Conservation (phyloP, 2,797 vertebrate species). For the Smutsia gigantea region DNA sequence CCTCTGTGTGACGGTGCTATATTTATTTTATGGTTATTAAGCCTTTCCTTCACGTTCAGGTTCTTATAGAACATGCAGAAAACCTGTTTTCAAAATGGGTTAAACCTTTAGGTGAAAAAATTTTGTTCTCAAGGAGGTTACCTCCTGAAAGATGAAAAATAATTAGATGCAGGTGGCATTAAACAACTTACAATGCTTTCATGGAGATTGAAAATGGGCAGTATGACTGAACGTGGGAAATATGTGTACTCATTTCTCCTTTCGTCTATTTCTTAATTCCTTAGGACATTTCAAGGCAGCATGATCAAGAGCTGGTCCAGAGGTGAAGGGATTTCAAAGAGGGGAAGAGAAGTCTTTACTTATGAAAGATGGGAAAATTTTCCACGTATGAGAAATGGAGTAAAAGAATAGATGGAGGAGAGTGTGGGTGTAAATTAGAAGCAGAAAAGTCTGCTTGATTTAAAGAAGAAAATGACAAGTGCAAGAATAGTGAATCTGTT, state of each 20-base stretch:
- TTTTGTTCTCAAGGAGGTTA: background rate
- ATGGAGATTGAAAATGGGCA: background rate
- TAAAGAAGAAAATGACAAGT: slow-evolving; percentile 61
- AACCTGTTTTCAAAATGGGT: slow-evolving; percentile 43
- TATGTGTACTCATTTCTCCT: background rate
- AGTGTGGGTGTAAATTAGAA: slow-evolving; percentile 38
- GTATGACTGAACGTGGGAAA: background rate
- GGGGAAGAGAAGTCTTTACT: background rate
- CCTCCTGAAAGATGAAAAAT: background rate
- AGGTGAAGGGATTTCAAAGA: slow-evolving; percentile 33
- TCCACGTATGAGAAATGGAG: background rate
- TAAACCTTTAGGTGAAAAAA: slow-evolving; percentile 19
- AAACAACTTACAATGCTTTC: slow-evolving; percentile 9
- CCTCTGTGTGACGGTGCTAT: slow-evolving; percentile 28
- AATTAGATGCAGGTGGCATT: background rate
- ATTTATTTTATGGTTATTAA: slow-evolving; percentile 62
- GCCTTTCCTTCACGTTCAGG: slow-evolving; percentile 16
- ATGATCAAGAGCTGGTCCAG: background rate
- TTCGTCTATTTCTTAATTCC: background rate
- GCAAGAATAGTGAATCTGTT: background rate
- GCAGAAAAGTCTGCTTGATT: slow-evolving; percentile 19
- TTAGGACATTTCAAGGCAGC: background rate
- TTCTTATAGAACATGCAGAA: slow-evolving; percentile 34
- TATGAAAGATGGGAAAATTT: background rate
- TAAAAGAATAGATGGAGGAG: slow-evolving; percentile 33